These are phyloP conservation scores for Eulemur mongoz DNA, from an alignment of 2,797 vertebrate genomes.

Conservation along the genomic window DNA sequence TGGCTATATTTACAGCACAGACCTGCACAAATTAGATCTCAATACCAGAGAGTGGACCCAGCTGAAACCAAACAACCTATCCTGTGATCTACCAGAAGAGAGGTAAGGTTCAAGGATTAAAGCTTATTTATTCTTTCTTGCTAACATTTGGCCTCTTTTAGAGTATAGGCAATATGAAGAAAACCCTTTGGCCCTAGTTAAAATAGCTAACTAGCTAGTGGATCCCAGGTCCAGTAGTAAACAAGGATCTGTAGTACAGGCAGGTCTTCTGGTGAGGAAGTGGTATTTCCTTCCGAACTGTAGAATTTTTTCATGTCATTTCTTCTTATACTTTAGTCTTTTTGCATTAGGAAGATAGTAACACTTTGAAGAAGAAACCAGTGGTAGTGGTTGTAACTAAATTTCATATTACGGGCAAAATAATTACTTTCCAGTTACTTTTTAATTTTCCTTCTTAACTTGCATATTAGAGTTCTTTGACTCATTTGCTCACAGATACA, in stretches of 20 bases:
- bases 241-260: background rate
- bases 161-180: background rate
- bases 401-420: background rate
- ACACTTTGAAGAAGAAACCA: slow-evolving; percentile 41
- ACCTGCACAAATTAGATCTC: slow-evolving; percentile 97
- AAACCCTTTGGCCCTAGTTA: background rate
- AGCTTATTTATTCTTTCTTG: slow-evolving; percentile 9
- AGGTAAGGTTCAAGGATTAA: slow-evolving; percentile 86
- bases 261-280: background rate
- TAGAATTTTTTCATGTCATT: background rate
- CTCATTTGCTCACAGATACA: background rate
- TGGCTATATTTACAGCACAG: slow-evolving; percentile 98
- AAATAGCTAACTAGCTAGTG: background rate
- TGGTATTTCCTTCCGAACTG: slow-evolving; percentile 1
- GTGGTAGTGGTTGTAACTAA: background rate
- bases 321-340: slow-evolving; percentile 30
- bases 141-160: slow-evolving; percentile 25
- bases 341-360: slow-evolving; percentile 9
- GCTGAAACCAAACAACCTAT: slow-evolving; percentile 96
- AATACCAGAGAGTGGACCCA: slow-evolving; percentile 97
- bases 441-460: background rate
- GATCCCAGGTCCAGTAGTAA: background rate
- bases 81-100: slow-evolving; percentile 96
- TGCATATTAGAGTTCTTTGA: background rate
- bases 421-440: slow-evolving; percentile 23